phyloP scores from a whole-genome alignment of 2,113 vertebrate species.

The Mormoops blainvillei region DNA sequence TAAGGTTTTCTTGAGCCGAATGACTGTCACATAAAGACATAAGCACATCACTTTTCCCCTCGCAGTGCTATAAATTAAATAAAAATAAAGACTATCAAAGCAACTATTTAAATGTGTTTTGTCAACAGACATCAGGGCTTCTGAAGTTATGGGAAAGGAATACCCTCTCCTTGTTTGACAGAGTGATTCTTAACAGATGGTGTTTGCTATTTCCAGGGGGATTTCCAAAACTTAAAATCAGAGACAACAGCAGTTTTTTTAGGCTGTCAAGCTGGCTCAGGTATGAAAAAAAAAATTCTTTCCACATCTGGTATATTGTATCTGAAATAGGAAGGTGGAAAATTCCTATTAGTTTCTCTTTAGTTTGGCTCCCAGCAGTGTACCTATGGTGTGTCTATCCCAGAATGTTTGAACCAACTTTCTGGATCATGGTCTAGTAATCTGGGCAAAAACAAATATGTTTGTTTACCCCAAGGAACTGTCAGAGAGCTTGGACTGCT shows the following conservation, averaged over 20 bases:
- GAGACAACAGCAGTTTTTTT: constrained; percentile 30
- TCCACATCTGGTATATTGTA: not conserved
- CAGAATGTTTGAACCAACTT: not conserved
- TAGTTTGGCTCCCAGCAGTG: not conserved
- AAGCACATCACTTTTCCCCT: not conserved
- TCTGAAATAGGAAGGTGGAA: not conserved
- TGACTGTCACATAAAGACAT: constrained; percentile 34
- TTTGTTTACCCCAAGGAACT: not conserved
- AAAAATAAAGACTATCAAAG: constrained; percentile 33
- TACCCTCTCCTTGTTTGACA: constrained; percentile 51
- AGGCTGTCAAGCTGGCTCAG: constrained; percentile 26
- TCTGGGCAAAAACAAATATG: constrained; percentile 21
- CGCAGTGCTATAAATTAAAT: constrained; percentile 36
- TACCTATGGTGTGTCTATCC: not conserved
- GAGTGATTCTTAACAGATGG: constrained; percentile 68
- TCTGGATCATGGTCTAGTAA: constrained; percentile 30
- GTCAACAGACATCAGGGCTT: constrained; percentile 62
- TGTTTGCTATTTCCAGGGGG: constrained; percentile 66
- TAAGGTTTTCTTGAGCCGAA: not conserved
- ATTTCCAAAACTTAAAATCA: constrained; percentile 63
- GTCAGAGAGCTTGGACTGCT: not conserved
- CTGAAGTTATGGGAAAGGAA: constrained; percentile 62
- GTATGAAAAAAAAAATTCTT: constrained; percentile 21
- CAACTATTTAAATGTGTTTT: constrained; percentile 67
- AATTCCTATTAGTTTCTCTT: not conserved